Evolutionary conservation across 1,140 invertebrate species (phyloP), one percentile per base, ranked within the genome.

Genomic region (Ctenoplectra terminalis): DNA sequence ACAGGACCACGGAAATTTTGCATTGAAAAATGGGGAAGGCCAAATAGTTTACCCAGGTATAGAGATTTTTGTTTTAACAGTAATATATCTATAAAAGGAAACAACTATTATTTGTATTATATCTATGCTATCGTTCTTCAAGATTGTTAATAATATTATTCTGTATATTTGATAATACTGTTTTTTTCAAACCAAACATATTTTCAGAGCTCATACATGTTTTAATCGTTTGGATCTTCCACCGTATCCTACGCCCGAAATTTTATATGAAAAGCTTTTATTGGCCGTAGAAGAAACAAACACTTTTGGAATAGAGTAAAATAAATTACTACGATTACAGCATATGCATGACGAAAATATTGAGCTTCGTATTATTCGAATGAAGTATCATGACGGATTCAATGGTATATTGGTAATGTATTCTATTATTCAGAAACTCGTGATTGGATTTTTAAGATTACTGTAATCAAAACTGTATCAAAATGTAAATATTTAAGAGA

Each of bases 1-100:
- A 99, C 98, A 76, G 99, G 99, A 4, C 98, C 98, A 17, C 95
- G 98, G 20, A 98, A 98, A 88, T 99, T 99, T 94, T 99, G 98
- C 92, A 99, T 99, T 88, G 99, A 99, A 94, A 99, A 99, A 92
- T 99, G 98, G 98, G 99, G 99, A 69, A 97, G 98, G 90, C 96
- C 98, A 34, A 98, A 98, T 88, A 98, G 98, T 91, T 95, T 99
- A 85, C 99, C 98, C 3, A 96, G 98, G 96, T 97, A 93, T 82
- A 34, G 11, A 13, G 31, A 43, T 8, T 54, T 48, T 1, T 70
- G 31, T 71, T 20, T 13, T 56, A 61, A 56, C 17, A 23, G 15
- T 43, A 17, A 43, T 72, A 15, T 72, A 31, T 31, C 6, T n/a
- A n/a, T n/a, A n/a, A 23, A 77, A 29, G 0, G 20, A 48, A 2